Evolutionary conservation across 2,113 vertebrate species (phyloP), one percentile per base, ranked within the genome.

Genomic region (Sprattus sprattus): DNA sequence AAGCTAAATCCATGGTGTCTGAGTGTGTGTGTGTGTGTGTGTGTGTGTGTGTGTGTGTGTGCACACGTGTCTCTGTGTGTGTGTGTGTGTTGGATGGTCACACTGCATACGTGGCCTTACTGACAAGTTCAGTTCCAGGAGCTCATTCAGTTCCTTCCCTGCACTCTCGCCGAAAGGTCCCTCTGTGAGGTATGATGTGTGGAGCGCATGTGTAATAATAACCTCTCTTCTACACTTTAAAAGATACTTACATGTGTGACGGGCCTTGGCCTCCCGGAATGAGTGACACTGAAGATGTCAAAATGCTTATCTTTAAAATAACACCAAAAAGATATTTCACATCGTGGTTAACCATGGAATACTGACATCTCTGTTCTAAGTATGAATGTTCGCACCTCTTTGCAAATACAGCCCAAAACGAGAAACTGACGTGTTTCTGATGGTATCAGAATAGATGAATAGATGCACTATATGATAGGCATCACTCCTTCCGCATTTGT

Each of bases 61-160:
- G 60, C n/a, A n/a, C n/a, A n/a, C n/a, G 32, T 78, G 28, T 39
- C 4, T 32, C 11, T 39, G 67, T 39, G 28, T 28, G 67, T 28
- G 10, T 75, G 67, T 32, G 25, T 75, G 28, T 32, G 25, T 39
- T 0, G 81, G 67, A n/a, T 78, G 28, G n/a, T 78, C 32, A 46
- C 32, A 6, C 57, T 82, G 87, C 84, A 88, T 84, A 87, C 80
- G 82, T 89, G 89, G 85, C 85, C 84, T 71, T 45, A 18, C 25
- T 83, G 28, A 78, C 32, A 39, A 78, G 71, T 39, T 78, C 71
- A 78, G 71, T 39, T 39, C 13, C 71, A 78, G 71, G 3, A 78
- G 71, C 4, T 78, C 2, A 7, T 67, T 67, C 64, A 67, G 64
- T 8, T 11, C 25, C n/a, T 9, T 67, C n/a, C 9, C 64, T 28